These are phyloP conservation scores for Aphelenchoides besseyi DNA, from an alignment of 1,140 invertebrate species.

Conservation along the genomic window DNA sequence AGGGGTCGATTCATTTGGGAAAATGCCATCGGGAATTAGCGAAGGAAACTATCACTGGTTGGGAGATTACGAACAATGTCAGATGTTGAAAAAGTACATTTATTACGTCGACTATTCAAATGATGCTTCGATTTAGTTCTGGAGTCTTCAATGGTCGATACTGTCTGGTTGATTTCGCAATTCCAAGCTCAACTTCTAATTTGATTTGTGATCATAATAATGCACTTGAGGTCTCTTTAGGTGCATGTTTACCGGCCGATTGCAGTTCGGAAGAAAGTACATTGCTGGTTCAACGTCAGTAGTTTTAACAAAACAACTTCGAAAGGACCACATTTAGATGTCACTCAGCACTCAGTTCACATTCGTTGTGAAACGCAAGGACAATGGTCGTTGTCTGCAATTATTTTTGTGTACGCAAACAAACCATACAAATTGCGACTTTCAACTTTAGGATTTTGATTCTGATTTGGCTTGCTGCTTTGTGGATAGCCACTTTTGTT, in stretches of 20 bases:
- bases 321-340: constrained; percentile 36
- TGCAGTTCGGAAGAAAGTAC: constrained; percentile 36
- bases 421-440: neutral
- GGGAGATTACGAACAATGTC: constrained; percentile 59
- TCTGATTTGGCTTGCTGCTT: neutral
- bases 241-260: constrained; percentile 42
- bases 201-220: constrained; percentile 20
- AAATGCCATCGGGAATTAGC: constrained; percentile 59
- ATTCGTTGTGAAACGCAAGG: constrained; percentile 36
- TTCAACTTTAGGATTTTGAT: constrained; percentile 5
- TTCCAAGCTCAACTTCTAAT: constrained; percentile 27
- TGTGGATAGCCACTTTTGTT: constrained; percentile 15
- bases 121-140: constrained; percentile 33
- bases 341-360: constrained; percentile 36
- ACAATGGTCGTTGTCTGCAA: constrained; percentile 33
- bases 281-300: constrained; percentile 39
- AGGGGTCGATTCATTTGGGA: constrained; percentile 61
- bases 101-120: neutral
- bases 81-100: constrained; percentile 37
- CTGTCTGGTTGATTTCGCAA: constrained; percentile 56
- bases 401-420: constrained; percentile 32
- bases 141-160: constrained; percentile 54
- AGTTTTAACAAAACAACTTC: neutral
- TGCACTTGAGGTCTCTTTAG: constrained; percentile 39
- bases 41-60: constrained; percentile 62